Evolutionary conservation across 2,888 invertebrate genomes (phyloP).

Genomic region (Drosophila subsilvestris): DNA sequence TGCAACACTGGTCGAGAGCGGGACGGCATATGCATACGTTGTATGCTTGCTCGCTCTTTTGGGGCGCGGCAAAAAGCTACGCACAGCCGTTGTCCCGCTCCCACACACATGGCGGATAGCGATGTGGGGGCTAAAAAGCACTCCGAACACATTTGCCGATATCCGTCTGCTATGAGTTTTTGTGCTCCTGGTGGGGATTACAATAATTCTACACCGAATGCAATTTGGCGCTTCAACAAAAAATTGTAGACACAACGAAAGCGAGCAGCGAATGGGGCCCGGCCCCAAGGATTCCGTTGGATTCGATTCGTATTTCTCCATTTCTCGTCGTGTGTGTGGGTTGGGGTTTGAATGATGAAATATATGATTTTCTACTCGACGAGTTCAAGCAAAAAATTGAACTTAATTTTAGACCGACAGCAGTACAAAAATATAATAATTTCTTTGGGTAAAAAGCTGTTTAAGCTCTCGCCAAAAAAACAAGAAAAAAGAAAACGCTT

Average conservation of each 20-base stretch:
- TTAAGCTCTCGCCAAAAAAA: constrained; percentile 65
- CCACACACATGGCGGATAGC: constrained; percentile 26
- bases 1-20: constrained; percentile 38
- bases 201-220: constrained; percentile 84
- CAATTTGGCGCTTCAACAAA: constrained; percentile 57
- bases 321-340: neutral
- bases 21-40: neutral
- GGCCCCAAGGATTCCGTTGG: constrained; percentile 3
- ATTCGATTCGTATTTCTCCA: neutral
- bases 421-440: constrained; percentile 17
- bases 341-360: neutral
- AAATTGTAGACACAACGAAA: constrained; percentile 65
- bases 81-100: constrained; percentile 48
- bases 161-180: constrained; percentile 26
- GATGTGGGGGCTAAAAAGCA: constrained; percentile 52
- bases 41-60: neutral
- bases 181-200: constrained; percentile 82
- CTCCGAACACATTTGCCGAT: constrained; percentile 48
- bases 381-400: constrained; percentile 7
- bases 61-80: constrained; percentile 39
- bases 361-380: neutral
- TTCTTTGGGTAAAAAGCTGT: constrained; percentile 57
- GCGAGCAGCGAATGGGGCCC: constrained; percentile 9
- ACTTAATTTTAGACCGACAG: neutral
- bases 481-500: constrained; percentile 52